phyloP scores from a whole-genome alignment of 2,797 vertebrate genomes.

The Buphagus erythrorhynchus region DNA sequence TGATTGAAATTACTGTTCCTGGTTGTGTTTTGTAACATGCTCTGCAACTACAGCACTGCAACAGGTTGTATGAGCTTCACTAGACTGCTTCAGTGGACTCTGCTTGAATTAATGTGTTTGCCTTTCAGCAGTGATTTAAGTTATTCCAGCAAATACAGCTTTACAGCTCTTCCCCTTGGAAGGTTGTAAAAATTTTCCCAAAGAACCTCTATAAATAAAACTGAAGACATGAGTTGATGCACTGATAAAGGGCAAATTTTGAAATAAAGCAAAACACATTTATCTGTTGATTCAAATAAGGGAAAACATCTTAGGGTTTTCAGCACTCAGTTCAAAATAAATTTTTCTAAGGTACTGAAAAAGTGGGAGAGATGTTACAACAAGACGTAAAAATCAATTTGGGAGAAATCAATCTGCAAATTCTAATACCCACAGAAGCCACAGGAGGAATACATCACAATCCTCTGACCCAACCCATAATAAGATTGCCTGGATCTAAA shows the following conservation, averaged over 20 bases:
- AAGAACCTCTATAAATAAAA: neutral
- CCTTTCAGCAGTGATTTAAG: neutral
- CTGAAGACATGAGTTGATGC: neutral
- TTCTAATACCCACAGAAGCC: neutral
- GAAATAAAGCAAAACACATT: neutral
- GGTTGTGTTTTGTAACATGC: neutral
- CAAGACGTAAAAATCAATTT: neutral
- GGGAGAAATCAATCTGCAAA: neutral
- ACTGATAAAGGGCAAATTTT: neutral
- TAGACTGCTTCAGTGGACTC: neutral
- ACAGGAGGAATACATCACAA: neutral
- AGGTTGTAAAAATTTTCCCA: neutral
- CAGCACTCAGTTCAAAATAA: neutral
- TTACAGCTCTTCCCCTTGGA: neutral
- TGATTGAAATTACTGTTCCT: neutral
- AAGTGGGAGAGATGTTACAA: neutral
- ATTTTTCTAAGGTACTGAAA: neutral
- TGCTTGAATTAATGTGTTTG: neutral
- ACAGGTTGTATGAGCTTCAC: neutral
- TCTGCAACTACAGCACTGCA: neutral
- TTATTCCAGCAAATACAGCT: neutral
- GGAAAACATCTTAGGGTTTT: neutral
- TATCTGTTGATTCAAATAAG: neutral
- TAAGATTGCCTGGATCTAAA: neutral
- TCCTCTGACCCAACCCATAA: neutral